phyloP scores from a whole-genome alignment of 2,113 vertebrate species.

The Zosterops borbonicus region DNA sequence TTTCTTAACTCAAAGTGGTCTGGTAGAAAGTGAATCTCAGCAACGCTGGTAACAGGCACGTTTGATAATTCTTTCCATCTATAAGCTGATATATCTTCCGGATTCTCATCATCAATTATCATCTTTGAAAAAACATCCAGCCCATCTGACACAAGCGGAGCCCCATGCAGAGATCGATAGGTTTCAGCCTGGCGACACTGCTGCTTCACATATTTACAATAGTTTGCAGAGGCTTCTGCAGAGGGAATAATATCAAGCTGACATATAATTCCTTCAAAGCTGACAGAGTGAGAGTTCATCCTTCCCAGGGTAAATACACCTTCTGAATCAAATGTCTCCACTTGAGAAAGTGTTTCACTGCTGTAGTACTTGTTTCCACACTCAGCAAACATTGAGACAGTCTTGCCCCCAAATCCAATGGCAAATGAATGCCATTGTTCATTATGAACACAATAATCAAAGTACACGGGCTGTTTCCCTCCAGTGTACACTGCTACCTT shows the following conservation, averaged over 20 bases:
- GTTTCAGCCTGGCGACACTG: slow-evolving; percentile 86
- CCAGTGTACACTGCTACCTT: slow-evolving; percentile 85
- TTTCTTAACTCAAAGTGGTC: slow-evolving; percentile 41
- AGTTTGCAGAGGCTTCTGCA: slow-evolving; percentile 84
- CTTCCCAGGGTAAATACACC: slow-evolving; percentile 87
- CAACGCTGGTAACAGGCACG: background rate
- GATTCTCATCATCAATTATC: slow-evolving; percentile 6
- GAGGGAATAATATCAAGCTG: slow-evolving; percentile 93
- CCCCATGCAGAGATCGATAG: slow-evolving; percentile 71
- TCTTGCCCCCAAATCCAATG: slow-evolving; percentile 75
- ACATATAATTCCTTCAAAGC: slow-evolving; percentile 89
- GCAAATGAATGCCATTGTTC: slow-evolving; percentile 87
- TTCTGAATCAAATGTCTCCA: slow-evolving; percentile 75
- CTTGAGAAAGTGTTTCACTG: slow-evolving; percentile 75
- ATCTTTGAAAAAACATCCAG: background rate
- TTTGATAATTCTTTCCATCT: slow-evolving; percentile 1
- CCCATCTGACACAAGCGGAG: background rate
- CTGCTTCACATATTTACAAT: slow-evolving; percentile 89
- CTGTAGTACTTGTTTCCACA: slow-evolving; percentile 84
- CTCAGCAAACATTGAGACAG: slow-evolving; percentile 81
- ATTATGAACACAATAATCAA: slow-evolving; percentile 86
- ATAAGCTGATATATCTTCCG: background rate
- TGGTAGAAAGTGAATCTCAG: background rate
- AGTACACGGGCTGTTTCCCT: slow-evolving; percentile 82
- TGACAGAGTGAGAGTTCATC: slow-evolving; percentile 83